Base-by-base conservation (phyloP, 2,113 vertebrate species). In the Rhizomys pruinosus region DNA sequence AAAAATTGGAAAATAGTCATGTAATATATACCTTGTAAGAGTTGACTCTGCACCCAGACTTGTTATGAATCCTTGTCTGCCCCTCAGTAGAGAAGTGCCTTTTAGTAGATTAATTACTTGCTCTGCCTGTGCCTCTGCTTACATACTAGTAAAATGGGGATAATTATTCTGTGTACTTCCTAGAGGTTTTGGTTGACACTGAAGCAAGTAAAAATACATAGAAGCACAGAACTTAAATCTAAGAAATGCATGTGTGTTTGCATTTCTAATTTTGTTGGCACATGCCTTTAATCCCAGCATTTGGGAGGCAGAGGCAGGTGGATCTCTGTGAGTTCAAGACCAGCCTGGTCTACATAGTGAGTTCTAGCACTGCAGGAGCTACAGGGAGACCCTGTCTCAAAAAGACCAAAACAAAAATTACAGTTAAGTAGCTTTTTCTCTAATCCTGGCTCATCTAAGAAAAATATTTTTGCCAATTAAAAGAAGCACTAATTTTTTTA, bases 401-500 rank as follows among this genome's bases (percentile, higher is more conserved):
- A 52, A 52, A 52, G 47, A 52, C 47, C 6, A 7, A 52, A 7
- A 52, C 11, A 52, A n/a, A n/a, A n/a, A n/a, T n/a, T n/a, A n/a
- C n/a, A n/a, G n/a, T n/a, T n/a, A n/a, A n/a, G n/a, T n/a, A n/a
- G n/a, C n/a, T n/a, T n/a, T n/a, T n/a, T n/a, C n/a, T n/a, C n/a
- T n/a, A n/a, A n/a, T n/a, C n/a, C n/a, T n/a, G n/a, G n/a, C n/a
- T n/a, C n/a, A n/a, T n/a, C n/a, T n/a, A n/a, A n/a, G n/a, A n/a
- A n/a, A n/a, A n/a, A n/a, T n/a, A n/a, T n/a, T n/a, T n/a, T 19
- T 79, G 42, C 93, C 72, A 92, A 72, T 89, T 79, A 59, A 96
- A 94, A 92, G 71, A 93, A 92, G 66, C 47, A 29, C n/a, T 93
- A 29, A 72, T 94, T 95, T 94, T 19, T 84, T 95, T 88, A 81